Evolutionary conservation across 2,113 vertebrate species (phyloP).

Genomic region (Heterocephalus glaber): DNA sequence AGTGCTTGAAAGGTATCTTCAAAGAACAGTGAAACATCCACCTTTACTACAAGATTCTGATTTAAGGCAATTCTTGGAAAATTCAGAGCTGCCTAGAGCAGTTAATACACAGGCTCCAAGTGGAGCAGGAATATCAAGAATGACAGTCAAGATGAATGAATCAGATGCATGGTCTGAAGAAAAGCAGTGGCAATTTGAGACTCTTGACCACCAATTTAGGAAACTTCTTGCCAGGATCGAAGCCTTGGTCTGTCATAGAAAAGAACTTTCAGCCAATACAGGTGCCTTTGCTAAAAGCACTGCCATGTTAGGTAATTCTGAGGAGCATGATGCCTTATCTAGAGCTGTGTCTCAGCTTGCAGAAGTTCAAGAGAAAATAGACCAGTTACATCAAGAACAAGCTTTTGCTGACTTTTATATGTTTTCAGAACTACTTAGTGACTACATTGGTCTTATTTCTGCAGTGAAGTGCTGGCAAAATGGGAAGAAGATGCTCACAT

Average conservation of each 20-base stretch:
- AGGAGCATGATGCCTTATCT: conserved; percentile 97
- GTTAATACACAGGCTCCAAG: conserved; percentile 99
- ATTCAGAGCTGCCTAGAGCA: conserved; percentile 93
- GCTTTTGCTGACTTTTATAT: not conserved
- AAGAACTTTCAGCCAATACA: conserved; percentile 91
- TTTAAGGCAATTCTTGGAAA: not conserved
- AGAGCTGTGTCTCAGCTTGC: conserved; percentile 96
- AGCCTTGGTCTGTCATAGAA: conserved; percentile 96
- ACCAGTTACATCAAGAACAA: not conserved
- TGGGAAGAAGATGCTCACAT: conserved; percentile 95
- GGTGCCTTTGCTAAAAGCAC: conserved; percentile 94
- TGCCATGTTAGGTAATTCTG: conserved; percentile 98
- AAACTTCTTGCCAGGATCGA: conserved; percentile 96
- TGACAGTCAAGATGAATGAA: conserved; percentile 99
- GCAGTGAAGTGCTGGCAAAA: conserved; percentile 85
- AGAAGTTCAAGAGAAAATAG: conserved; percentile 76
- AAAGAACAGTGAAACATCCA: not conserved
- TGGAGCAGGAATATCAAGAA: conserved; percentile 97
- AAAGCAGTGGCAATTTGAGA: conserved; percentile 99
- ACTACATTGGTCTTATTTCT: conserved; percentile 93
- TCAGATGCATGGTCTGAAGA: conserved; percentile 99
- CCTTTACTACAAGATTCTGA: not conserved
- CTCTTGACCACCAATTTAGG: conserved; percentile 95
- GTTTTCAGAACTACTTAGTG: not conserved
- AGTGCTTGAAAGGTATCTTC: not conserved